Percentiles rank a stretch among this genome's conserved stretches.
These are phyloP conservation scores for Catostomus latipinnis DNA, from an alignment of 2,797 vertebrate species.

Conservation along the genomic window DNA sequence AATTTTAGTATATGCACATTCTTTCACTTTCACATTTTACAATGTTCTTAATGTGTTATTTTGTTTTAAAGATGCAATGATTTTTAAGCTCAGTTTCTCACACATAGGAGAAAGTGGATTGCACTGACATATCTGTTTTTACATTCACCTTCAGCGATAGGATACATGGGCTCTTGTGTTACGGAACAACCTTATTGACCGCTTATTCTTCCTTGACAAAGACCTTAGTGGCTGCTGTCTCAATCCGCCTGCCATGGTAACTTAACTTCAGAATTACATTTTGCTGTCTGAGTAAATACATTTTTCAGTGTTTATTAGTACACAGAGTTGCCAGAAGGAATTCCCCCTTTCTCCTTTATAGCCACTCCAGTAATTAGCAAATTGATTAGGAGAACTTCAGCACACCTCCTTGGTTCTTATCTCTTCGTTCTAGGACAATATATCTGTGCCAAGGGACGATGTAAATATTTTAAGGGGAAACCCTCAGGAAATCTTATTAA, in stretches of 20 bases:
- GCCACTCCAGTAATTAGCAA: constrained; percentile 83
- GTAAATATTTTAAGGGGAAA: constrained; percentile 85
- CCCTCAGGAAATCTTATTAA: constrained; percentile 81
- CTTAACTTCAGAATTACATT: constrained; percentile 79
- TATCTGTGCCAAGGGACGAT: constrained; percentile 77
- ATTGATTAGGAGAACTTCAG: constrained; percentile 85
- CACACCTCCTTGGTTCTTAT: constrained; percentile 83
- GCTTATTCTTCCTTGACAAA: constrained; percentile 65
- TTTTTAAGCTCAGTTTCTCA: not conserved
- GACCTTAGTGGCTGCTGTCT: constrained; percentile 71
- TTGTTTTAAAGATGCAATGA: not conserved
- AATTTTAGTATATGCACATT: too few relatives aligned
- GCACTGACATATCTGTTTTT: constrained; percentile 44
- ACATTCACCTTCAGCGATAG: constrained; percentile 46
- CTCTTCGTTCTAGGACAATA: constrained; percentile 81
- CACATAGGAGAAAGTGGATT: constrained; percentile 24
- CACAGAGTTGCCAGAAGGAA: constrained; percentile 80
- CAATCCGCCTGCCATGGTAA: constrained; percentile 74
- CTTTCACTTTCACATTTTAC: too few relatives aligned
- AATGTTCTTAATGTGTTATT: not conserved
- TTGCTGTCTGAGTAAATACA: constrained; percentile 79
- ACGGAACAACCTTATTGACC: constrained; percentile 49
- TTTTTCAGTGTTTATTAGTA: constrained; percentile 83
- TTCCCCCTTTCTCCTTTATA: constrained; percentile 75
- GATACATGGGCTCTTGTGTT: constrained; percentile 44